A percentile compares a stretch with the other conserved stretches of the same genome.
phyloP scores from a whole-genome alignment of 2,888 invertebrate genomes.

The Macaria notata region DNA sequence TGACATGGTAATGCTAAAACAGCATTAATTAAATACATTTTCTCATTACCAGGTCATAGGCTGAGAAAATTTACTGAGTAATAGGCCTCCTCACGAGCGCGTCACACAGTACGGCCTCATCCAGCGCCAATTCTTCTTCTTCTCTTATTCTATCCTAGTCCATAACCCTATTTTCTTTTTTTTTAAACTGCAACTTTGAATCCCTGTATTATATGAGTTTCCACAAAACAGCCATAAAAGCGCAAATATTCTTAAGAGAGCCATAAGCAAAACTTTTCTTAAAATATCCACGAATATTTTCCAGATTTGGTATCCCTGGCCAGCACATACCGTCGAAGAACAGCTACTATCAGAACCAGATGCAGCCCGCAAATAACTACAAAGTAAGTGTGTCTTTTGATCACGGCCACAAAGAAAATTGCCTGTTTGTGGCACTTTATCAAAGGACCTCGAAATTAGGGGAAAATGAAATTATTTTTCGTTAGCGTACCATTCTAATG shows the following conservation, averaged over 20 bases:
- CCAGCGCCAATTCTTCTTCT: too few species aligned
- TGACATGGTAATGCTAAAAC: too few species aligned
- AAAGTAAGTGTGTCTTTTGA: slow-evolving; percentile 74
- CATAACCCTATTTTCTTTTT: too few species aligned
- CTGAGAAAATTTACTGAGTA: too few species aligned
- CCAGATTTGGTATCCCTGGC: slow-evolving; percentile 83
- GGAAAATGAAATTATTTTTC: neutral
- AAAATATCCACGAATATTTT: slow-evolving; percentile 31
- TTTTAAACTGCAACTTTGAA: too few species aligned
- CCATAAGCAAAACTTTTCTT: too few species aligned
- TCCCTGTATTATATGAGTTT: too few species aligned
- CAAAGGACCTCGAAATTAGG: neutral
- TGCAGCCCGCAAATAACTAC: slow-evolving; percentile 78
- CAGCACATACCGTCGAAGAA: slow-evolving; percentile 83
- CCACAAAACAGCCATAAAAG: neutral
- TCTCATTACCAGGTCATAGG: too few species aligned
- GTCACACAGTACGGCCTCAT: too few species aligned
- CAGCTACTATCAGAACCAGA: slow-evolving; percentile 85
- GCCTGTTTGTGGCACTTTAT: neutral
- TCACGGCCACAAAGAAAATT: slow-evolving; percentile 4
- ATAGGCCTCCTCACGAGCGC: too few species aligned
- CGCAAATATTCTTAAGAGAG: neutral
- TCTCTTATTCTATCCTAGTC: too few species aligned
- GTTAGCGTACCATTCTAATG: neutral
- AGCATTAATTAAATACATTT: too few species aligned